phyloP scores from a whole-genome alignment of 2,888 invertebrate genomes.

The Luffia ferchaultella region DNA sequence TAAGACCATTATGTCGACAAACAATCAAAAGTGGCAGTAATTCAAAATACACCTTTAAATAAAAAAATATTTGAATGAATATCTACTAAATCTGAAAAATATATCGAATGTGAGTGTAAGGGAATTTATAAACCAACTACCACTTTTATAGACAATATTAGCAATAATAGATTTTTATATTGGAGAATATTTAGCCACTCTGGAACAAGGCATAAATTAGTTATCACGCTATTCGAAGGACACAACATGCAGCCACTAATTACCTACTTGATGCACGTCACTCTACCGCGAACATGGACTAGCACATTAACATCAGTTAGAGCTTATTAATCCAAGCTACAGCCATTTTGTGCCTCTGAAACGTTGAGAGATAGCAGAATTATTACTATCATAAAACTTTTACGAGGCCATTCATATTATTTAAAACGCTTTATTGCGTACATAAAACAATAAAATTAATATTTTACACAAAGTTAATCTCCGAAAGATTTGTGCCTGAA shows the following conservation, averaged over 20 bases:
- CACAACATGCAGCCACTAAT: background rate
- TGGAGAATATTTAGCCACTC: no score
- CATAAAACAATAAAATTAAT: background rate
- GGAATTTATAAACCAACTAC: no score
- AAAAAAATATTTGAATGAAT: no score
- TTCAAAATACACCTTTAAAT: no score
- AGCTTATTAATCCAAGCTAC: background rate
- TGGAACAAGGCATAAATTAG: no score
- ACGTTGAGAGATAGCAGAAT: background rate
- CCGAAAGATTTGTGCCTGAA: background rate
- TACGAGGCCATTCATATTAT: background rate
- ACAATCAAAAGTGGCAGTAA: no score
- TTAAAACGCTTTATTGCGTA: background rate
- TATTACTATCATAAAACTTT: background rate
- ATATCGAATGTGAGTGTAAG: no score
- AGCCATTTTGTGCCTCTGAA: background rate
- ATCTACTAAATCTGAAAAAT: no score
- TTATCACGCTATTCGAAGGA: no score
- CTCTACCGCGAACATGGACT: background rate
- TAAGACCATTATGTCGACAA: no score
- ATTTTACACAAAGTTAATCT: background rate
- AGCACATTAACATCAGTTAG: background rate
- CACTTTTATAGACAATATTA: no score
- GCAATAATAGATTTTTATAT: no score
- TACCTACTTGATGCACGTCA: background rate